Evolutionary conservation across 2,797 vertebrate genomes (phyloP), one percentile per base, ranked within the genome.

Genomic region (Sebastes minor): DNA sequence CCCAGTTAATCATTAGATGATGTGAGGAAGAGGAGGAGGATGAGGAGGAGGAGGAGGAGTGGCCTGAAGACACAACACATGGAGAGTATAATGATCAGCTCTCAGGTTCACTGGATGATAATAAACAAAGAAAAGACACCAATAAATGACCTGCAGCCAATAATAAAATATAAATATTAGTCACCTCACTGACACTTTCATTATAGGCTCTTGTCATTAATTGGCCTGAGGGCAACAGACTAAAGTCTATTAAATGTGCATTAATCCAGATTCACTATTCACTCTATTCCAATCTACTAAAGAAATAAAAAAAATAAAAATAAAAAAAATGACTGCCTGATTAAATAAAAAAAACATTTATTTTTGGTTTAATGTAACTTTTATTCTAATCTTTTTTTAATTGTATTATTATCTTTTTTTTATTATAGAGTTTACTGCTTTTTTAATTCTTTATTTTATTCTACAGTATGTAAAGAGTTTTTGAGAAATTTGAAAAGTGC

Each of bases 1-100:
- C 35, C 46, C 46, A 10, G 22, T 63, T 23, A 32, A 82, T 78
- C 35, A 42, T 49, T 22, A 1, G 8, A 52, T 2, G 80, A 52
- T 2, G 80, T 33, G 70, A 49, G 35, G 35, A 38, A 38, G 35
- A 38, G 35, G 82, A 67, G 74, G 81, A 13, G 79, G 82, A 67
- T 4, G 32, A 33, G 73, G 33, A 35, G 33, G 28, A 28, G 6
- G 33, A 35, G 12, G 82, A 67, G 73, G 81, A 16, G 82, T 66
- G 78, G 85, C 66, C 63, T 71, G 59, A n/a, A 52, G 65, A 30
- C 12, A 71, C 32, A 46, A 18, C 6, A 7, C 42, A 46, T 18
- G 42, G 16, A 46, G 62, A 63, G 53, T 30, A 11, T 30, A 11
- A 66, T 28, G 77, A 66, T 23, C 53, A 71, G 64, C 52, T 22